phyloP scores from a whole-genome alignment of 2,113 vertebrate genomes.

The Gobius niger region DNA sequence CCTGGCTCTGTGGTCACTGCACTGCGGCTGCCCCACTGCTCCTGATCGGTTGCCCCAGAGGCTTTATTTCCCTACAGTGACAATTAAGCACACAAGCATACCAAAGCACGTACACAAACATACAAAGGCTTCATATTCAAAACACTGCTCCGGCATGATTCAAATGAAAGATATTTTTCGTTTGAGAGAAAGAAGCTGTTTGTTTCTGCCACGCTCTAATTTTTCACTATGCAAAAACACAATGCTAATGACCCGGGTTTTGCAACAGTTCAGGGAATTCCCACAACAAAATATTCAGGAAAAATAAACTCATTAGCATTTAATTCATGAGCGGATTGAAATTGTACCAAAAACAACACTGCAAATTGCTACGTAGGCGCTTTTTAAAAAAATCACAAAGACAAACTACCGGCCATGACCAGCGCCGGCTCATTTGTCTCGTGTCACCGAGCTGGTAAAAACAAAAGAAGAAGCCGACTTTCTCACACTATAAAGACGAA shows the following conservation, averaged over 20 bases:
- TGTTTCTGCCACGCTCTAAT: slow-evolving; percentile 2
- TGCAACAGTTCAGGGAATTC: slow-evolving; percentile 24
- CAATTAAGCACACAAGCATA: too few species aligned
- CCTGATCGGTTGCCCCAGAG: too few species aligned
- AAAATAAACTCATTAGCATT: slow-evolving; percentile 37
- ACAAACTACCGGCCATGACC: slow-evolving; percentile 41
- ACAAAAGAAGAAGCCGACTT: slow-evolving; percentile 44
- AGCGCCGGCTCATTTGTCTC: slow-evolving; percentile 48
- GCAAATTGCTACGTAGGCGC: slow-evolving; percentile 35
- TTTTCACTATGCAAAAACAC: slow-evolving; percentile 3
- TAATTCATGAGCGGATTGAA: slow-evolving; percentile 56
- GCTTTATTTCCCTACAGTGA: too few species aligned
- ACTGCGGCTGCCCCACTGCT: too few species aligned
- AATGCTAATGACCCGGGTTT: slow-evolving; percentile 12
- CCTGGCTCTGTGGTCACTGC: too few species aligned
- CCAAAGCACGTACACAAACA: slow-evolving; percentile 14
- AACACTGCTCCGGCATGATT: slow-evolving; percentile 35
- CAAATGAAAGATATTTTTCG: slow-evolving; percentile 9
- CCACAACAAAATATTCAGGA: slow-evolving; percentile 10
- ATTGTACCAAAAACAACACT: slow-evolving; percentile 48
- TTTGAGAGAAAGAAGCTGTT: not conserved
- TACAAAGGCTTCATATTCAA: slow-evolving; percentile 16
- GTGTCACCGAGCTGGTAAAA: slow-evolving; percentile 43
- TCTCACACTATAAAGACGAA: slow-evolving; percentile 67
- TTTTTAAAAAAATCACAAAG: slow-evolving; percentile 56